phyloP scores from a whole-genome alignment of 2,113 vertebrate genomes.

The Vicugna pacos region DNA sequence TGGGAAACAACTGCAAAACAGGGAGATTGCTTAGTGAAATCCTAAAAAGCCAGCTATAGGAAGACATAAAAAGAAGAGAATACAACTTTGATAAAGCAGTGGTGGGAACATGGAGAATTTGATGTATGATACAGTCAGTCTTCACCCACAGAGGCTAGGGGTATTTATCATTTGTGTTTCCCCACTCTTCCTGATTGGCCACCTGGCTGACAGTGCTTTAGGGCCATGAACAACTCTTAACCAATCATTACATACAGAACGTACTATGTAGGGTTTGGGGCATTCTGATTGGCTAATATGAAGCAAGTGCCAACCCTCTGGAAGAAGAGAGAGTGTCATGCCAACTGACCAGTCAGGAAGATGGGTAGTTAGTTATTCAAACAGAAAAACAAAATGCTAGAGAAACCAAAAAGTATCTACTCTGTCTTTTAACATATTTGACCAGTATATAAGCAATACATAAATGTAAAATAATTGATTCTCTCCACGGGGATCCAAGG shows the following conservation, averaged over 20 bases:
- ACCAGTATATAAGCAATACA: not conserved
- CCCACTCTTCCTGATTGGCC: not conserved
- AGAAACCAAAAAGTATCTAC: not conserved
- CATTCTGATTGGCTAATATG: not conserved
- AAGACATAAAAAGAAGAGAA: not conserved
- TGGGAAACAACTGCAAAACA: not conserved
- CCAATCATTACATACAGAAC: not conserved
- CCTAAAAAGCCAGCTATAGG: not conserved
- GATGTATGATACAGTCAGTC: too few relatives aligned
- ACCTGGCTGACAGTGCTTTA: not conserved
- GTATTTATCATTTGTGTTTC: not conserved
- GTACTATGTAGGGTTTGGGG: not conserved
- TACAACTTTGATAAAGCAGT: not conserved
- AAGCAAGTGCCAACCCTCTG: not conserved
- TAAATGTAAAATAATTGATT: constrained; percentile 1
- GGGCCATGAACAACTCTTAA: not conserved
- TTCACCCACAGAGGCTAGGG: not conserved
- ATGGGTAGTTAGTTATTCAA: not conserved
- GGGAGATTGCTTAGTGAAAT: not conserved
- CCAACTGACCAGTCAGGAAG: not conserved
- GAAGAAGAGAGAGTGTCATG: not conserved
- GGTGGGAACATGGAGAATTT: not conserved
- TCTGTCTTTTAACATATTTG: constrained; percentile 13
- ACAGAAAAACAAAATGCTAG: not conserved
- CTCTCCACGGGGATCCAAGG: not conserved